Conservation (phyloP, 2,113 vertebrate species). For the Anhinga rufa region DNA sequence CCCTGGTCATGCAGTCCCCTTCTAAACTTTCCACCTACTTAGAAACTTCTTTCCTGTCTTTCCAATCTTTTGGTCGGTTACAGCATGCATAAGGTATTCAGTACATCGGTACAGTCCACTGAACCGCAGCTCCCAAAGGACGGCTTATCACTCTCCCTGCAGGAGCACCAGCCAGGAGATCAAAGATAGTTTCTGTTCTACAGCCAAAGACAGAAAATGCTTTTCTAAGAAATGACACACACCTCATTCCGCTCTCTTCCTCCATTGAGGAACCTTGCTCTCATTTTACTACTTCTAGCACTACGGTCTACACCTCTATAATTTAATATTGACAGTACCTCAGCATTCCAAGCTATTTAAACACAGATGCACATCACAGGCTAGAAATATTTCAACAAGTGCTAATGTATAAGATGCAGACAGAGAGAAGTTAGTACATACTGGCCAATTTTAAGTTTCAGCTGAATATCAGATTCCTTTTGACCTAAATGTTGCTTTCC, state of each 20-base stretch:
- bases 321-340: neutral
- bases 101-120: neutral
- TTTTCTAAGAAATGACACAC: neutral
- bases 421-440: neutral
- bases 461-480: neutral
- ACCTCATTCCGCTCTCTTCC: neutral
- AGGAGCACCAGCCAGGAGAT: neutral
- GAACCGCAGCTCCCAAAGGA: neutral
- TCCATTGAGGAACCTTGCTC: neutral
- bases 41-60: neutral
- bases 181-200: neutral
- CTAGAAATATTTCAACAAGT: neutral
- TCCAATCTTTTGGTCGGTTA: neutral
- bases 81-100: neutral
- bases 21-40: neutral
- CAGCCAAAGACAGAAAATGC: neutral
- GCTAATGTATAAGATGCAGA: neutral
- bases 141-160: neutral
- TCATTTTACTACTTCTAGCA: neutral
- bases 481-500: neutral
- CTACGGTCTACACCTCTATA: neutral
- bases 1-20: no score
- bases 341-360: neutral
- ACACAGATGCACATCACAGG: neutral
- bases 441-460: neutral